Base-by-base conservation (phyloP, 2,888 invertebrate genomes). In the Drosophila tanythrix region DNA sequence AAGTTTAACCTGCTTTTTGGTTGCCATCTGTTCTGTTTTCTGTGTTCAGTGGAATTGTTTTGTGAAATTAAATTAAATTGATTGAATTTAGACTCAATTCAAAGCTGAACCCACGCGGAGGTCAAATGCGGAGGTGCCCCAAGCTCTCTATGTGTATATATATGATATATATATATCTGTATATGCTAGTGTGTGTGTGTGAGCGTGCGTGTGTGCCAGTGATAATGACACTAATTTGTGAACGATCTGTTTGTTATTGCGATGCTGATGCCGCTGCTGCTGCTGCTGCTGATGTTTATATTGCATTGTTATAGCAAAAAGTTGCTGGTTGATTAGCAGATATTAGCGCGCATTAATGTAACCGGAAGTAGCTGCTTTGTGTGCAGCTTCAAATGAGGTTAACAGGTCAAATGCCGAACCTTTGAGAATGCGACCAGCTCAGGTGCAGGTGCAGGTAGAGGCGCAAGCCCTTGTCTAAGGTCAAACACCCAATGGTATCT, bases 51-150 rank as follows among this genome's bases (percentile, higher is more conserved):
- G 65, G 83, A 88, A 88, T 88, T 90, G 89, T 89, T 88, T 88
- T 90, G 90, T 89, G 84, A 89, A 88, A 88, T 88, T 89, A 83
- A 90, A 88, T 90, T 90, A 87, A 88, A 88, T 90, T 88, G 88
- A 90, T 89, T 87, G 81, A 88, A 87, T 88, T 90, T 84, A 87
- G 74, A 82, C 77, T 61, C 74, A 89, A 79, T 79, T 86, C 76
- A 66, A 74, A 72, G 78, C 70, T 83, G 81, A 83, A 81, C 81
- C 59, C 70, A 61, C 31, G 48, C 74, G 74, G 73, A 88, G 90
- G 87, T 90, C 90, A 90, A 70, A 64, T 62, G 76, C 68, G 71
- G 83, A 71, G 83, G 66, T 79, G 76, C 83, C 55, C 52, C 67
- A 57, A 53, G 43, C 36, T 29, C n/a, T 3, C 4, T n/a, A 6